Base-by-base conservation (phyloP, 2,888 invertebrate species). In the Amaurobius ferox region DNA sequence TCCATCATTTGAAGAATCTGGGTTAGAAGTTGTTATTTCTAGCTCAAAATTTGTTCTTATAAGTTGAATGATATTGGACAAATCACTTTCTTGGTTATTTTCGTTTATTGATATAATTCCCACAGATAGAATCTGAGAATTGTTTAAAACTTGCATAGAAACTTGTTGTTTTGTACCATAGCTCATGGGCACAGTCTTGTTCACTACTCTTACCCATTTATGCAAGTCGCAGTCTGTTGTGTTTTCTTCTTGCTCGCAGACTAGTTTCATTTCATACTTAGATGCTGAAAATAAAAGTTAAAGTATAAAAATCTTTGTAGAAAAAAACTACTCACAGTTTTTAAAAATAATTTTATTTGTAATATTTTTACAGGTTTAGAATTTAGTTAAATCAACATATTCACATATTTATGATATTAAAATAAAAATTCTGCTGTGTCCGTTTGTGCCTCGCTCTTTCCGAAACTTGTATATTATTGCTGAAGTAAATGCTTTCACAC, bases 231-330 rank as follows among this genome's bases (percentile, higher is more conserved):
- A 77, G 6, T 66, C 71, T 55, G 55, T 55, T 6, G 44, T 13
- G 16, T 55, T 55, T 35, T 71, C 66, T 1, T 44, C 39, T n/a
- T n/a, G n/a, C 30, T 66, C 35, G 48, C 76, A 77, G 71, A 71
- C 71, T 39, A 77, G 2, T 13, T 35, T 32, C 29, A 83, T 64
- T 71, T 76, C 71, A 44, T 83, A 83, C n/a, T 32, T 64, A 28
- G 76, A 66, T 16, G 71, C 83, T 83, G 83, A 77, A 83, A 83
- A 66, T 77, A 83, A 83, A 83, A 71, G 64, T 32, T 9, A 13
- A 23, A 9, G 28, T 44, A 44, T 44, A 9, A 44, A 16, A 16
- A 35, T 35, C 6, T 35, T 35, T 35, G 11, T 7, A 35, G 19
- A 55, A n/a, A 19, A 6, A 23, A 55, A 55, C 23, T 55, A 23